Evolutionary conservation across 2,113 vertebrate genomes (phyloP).

Genomic region (Phrynosoma platyrhinos): DNA sequence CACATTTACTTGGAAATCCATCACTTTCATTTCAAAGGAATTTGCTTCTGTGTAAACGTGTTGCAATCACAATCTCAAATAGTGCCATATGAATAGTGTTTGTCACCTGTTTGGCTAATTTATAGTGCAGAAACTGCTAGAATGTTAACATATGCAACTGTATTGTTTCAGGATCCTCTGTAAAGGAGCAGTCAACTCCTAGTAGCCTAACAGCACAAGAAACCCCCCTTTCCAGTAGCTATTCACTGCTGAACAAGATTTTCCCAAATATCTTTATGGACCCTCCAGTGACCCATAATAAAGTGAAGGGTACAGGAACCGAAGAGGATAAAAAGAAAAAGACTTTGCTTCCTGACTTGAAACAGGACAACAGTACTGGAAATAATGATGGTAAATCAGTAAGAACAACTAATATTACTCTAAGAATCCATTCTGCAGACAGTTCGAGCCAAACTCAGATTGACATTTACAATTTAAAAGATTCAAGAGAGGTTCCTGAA

Average conservation of each 20-base stretch:
- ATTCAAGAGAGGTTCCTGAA: constrained; percentile 15
- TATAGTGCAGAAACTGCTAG: background rate
- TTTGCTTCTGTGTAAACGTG: background rate
- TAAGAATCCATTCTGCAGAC: constrained; percentile 23
- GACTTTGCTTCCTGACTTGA: background rate
- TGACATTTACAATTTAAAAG: constrained; percentile 40
- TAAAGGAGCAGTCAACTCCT: constrained; percentile 13
- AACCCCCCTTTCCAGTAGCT: background rate
- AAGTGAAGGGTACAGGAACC: constrained; percentile 5
- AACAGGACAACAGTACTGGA: constrained; percentile 4
- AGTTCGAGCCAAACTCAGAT: constrained; percentile 35
- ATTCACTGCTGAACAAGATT: constrained; percentile 1
- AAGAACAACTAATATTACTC: constrained; percentile 25
- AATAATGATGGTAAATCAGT: constrained; percentile 6
- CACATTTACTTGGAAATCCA: background rate
- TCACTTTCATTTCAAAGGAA: background rate
- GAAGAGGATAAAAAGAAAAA: constrained; percentile 15
- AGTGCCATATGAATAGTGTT: background rate
- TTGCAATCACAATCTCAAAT: background rate
- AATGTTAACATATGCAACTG: constrained; percentile 28
- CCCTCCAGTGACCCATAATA: background rate
- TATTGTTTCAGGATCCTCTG: constrained; percentile 31
- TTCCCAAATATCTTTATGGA: background rate
- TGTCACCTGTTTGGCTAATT: background rate
- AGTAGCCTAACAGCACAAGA: constrained; percentile 14